Evolutionary conservation across 2,888 invertebrate genomes (phyloP), one percentile per base, ranked within the genome.

Genomic region (Spodoptera littoralis): DNA sequence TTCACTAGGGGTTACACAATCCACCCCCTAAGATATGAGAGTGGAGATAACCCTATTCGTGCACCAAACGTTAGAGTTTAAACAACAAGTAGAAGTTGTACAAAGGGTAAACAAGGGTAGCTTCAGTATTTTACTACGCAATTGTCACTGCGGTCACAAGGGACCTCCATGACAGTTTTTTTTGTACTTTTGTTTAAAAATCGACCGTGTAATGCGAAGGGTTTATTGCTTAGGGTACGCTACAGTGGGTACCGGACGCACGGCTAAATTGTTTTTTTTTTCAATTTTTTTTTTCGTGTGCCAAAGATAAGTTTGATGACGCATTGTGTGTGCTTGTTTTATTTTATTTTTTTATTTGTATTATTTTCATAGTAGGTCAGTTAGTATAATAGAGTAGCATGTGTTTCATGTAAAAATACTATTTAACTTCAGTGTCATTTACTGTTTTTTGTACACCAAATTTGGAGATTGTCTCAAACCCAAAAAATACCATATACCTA

Each of bases 101-200:
- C 76, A 80, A 78, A 81, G 80, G 81, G 78, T 70, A 76, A 74
- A 81, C 77, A 66, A 43, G 76, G 59, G 71, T 69, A 72, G 56
- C 62, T 62, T 24, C 72, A 70, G 77, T 64, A 71, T 84, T 76
- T 73, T 75, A 73, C 69, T 76, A 57, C 70, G 78, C 88, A 87
- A 88, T 89, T 88, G 89, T 89, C 88, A 79, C 84, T 56, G 77
- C 60, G 64, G 76, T 72, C 89, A 65, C 87, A 70, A 60, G 90
- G 88, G 89, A 88, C 65, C 53, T 55, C 24, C 72, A 61, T 77
- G 74, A 69, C 78, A 70, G 71, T 72, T 65, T 76, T 79, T 27
- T 79, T 75, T 70, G 53, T 70, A 65, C 68, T 60, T 69, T 77
- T 70, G 72, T 77, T 79, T 79, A 76, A 79, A 70, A 72, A 76